Evolutionary conservation across 2,113 vertebrate species (phyloP).

Genomic region (Ibidorhyncha struthersii): DNA sequence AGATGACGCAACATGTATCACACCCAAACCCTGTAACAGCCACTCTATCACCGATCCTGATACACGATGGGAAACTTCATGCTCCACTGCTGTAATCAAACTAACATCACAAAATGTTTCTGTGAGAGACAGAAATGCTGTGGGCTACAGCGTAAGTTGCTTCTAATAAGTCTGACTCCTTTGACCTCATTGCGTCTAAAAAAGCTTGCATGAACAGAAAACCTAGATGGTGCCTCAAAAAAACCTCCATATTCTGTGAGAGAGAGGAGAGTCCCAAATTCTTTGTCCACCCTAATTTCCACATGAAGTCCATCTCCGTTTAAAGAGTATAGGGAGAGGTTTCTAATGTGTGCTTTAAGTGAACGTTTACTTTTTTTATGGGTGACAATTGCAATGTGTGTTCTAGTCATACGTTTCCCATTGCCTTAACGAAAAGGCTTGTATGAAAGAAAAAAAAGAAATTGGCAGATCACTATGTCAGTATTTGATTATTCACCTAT

Average conservation of each 20-base stretch:
- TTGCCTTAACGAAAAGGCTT: background rate
- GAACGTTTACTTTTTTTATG: background rate
- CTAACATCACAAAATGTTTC: background rate
- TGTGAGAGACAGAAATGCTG: background rate
- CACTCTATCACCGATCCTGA: background rate
- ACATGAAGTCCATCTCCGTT: background rate
- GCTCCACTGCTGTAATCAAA: background rate
- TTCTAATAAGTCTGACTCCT: background rate
- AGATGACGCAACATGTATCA: background rate
- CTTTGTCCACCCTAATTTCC: background rate
- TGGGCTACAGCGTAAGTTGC: rapidly evolving
- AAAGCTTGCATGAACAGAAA: background rate
- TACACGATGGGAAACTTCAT: background rate
- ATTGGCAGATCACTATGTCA: constrained; percentile 8
- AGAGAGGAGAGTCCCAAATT: background rate
- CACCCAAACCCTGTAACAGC: background rate
- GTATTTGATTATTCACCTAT: constrained; percentile 53
- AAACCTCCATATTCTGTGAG: background rate
- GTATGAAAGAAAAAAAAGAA: background rate
- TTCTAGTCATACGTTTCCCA: background rate
- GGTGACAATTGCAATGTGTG: background rate
- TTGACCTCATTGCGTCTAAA: background rate
- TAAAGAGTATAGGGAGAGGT: background rate
- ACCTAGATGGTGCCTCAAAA: background rate
- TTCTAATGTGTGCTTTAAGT: background rate